Base-by-base conservation (phyloP, 2,888 invertebrate genomes). In the Hirtodrosophila alboralis region DNA sequence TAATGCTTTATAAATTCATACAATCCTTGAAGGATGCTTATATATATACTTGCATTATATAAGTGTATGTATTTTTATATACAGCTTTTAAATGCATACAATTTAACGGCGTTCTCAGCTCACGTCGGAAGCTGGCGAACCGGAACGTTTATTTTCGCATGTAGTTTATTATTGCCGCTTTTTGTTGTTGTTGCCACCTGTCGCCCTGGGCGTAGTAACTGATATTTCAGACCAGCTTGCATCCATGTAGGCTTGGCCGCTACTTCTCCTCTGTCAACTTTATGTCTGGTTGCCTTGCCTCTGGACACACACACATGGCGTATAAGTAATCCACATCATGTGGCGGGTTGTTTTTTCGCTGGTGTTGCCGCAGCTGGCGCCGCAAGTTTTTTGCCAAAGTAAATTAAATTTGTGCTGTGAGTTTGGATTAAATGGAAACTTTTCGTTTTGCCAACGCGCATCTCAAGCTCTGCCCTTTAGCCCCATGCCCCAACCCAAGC, bases 341-440 rank as follows among this genome's bases (percentile, higher is more conserved):
- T 54, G 40, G 26, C 37, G 31, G 13, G 10, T 36, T 48, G 43
- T 40, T 49, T 31, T 34, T 63, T 51, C 36, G 30, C 26, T 53
- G 36, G 26, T 56, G 53, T 49, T 57, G 49, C 52, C 47, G 75
- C 79, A 77, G 83, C 78, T 81, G 79, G 68, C 52, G 72, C 72
- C 68, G 58, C 84, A 85, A 85, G 86, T 80, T 80, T 71, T n/a
- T 62, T 61, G 75, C 61, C 57, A 69, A 66, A 71, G 72, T 80
- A 80, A 81, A 81, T 86, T 81, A 71, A 81, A 86, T 81, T 86
- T 67, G 37, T 31, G 61, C 66, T 64, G 56, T 47, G 76, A 83
- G 72, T 78, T 83, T 83, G 75, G 79, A 69, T 84, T 76, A 76
- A 81, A 84, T 78, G 70, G 45, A 79, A 81, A 81, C 64, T 86